These are phyloP conservation scores for Mustela lutreola DNA, from an alignment of 2,113 vertebrate species.

Conservation along the genomic window DNA sequence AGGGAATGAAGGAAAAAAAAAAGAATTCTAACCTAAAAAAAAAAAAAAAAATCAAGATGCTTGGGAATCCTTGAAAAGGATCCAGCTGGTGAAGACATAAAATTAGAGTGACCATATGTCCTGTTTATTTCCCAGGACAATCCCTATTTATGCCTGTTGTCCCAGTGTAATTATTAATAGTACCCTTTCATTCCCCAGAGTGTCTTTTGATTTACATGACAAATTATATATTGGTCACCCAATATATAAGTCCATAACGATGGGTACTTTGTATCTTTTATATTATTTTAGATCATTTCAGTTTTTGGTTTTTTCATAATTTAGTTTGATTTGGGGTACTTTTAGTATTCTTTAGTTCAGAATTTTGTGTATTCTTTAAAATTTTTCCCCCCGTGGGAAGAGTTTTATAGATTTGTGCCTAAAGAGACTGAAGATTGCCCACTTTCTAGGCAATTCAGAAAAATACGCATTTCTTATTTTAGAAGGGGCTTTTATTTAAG, in stretches of 20 bases:
- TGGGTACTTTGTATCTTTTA: neutral
- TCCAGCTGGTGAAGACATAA: neutral
- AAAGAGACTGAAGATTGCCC: neutral
- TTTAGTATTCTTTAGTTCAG: neutral
- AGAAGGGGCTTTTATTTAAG: neutral
- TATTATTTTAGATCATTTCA: slow-evolving; percentile 28
- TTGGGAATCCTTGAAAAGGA: slow-evolving; percentile 47
- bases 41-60: neutral
- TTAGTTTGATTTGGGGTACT: neutral
- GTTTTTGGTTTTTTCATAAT: neutral
- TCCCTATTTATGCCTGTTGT: neutral
- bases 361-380: neutral
- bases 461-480: slow-evolving; percentile 6
- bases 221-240: neutral
- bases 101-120: neutral
- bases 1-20: slow-evolving; percentile 9
- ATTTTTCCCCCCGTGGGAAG: neutral
- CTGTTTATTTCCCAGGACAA: neutral
- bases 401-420: neutral
- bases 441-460: neutral
- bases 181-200: neutral
- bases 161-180: neutral
- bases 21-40: neutral
- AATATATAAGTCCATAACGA: neutral
- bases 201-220: neutral